Percentiles rank a stretch among this genome's conserved stretches.
Conservation (phyloP, 2,888 invertebrate species). For the Synergus itoensis region DNA sequence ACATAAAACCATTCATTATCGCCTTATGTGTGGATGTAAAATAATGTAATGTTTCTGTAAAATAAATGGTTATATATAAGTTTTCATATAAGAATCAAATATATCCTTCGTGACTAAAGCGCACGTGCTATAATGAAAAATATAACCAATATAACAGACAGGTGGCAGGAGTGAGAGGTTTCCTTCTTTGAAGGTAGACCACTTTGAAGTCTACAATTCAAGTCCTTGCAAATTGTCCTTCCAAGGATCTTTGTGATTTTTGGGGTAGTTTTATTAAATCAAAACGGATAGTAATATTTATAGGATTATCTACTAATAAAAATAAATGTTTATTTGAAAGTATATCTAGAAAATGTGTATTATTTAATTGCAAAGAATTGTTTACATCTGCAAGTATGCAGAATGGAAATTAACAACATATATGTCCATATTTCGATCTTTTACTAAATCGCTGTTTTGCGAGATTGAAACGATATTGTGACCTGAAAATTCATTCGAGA, state of each 20-base stretch:
- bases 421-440: not conserved
- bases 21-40: slow-evolving; percentile 6
- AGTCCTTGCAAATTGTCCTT: not conserved
- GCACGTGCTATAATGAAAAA: not conserved
- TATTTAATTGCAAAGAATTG: not conserved
- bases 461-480: slow-evolving; percentile 45
- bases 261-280: not conserved
- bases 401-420: not conserved
- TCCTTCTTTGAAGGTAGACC: slow-evolving; percentile 61
- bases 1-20: not conserved
- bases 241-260: not conserved
- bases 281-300: too few relatives aligned
- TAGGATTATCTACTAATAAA: too few relatives aligned
- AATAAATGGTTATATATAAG: not conserved
- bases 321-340: not conserved
- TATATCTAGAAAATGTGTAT: not conserved
- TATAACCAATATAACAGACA: not conserved
- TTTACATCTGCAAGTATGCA: not conserved
- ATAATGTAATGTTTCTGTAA: not conserved
- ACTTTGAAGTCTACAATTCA: slow-evolving; percentile 49
- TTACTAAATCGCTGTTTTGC: not conserved
- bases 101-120: not conserved
- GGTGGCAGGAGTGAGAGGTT: slow-evolving; percentile 59
- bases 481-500: slow-evolving; percentile 57
- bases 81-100: not conserved